Evolutionary conservation across 2,113 vertebrate species (phyloP), one percentile per base, ranked within the genome.

Genomic region (Cettia cetti): DNA sequence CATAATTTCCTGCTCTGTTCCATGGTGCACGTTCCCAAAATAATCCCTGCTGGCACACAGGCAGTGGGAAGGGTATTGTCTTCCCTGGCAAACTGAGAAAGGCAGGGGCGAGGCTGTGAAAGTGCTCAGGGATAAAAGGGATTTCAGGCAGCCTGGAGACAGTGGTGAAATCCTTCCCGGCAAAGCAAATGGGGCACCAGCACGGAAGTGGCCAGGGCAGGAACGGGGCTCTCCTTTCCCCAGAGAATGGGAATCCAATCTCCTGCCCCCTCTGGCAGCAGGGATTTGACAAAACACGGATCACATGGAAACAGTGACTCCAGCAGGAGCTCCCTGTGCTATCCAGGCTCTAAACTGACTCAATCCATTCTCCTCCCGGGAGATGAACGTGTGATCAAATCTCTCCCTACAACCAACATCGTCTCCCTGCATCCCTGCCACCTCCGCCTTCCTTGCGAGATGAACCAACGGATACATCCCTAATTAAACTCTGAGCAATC

Each of bases 41-140:
- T 89, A 94, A 76, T 68, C 57, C 1, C 6, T 53, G 81, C 89
- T 53, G 94, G 75, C 79, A 71, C 57, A 17, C 82, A 72, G 42
- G 86, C 59, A 12, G 92, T 79, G 91, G 96, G 95, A 92, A 91
- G 89, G 84, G 72, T 52, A 92, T 92, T 94, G 94, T 95, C 94
- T 94, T 68, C 66, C 17, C 53, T 86, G 81, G 92, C 61, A 91
- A 68, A 69, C 74, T 87, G 94, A 81, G 71, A 78, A 94, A 94
- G 2, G 69, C 90, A 84, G 91, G 82, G 94, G 92, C n/a, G 76
- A 95, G 61, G 74, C 10, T 87, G 94, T 69, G 83, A 91, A 94
- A 82, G 24, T 24, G 26, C 44, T 44, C 91, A 40, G 59, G 82
- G 90, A 49, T 65, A 56, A 47, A 78, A 16, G 52, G 90, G 70